A percentile compares a stretch with the other conserved stretches of the same genome.
phyloP scores from a whole-genome alignment of 2,888 invertebrate genomes.

The Malthinus flaveolus region DNA sequence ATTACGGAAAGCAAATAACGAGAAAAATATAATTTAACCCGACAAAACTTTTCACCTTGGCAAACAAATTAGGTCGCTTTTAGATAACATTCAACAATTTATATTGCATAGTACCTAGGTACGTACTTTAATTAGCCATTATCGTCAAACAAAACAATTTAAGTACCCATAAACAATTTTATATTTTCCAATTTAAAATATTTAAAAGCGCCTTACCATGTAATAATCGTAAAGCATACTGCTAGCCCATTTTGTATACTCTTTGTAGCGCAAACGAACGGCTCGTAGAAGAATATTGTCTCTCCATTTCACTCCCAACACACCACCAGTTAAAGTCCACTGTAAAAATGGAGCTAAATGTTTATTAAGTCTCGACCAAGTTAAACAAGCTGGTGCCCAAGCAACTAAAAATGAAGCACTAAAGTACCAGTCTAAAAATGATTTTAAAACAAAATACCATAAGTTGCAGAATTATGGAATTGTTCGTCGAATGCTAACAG shows the following conservation, averaged over 20 bases:
- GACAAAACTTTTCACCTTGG: no score
- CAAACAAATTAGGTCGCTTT: no score
- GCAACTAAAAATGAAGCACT: conserved; percentile 55
- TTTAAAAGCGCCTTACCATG: conserved; percentile 54
- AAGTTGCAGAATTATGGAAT: conserved; percentile 66
- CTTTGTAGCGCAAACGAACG: conserved; percentile 65
- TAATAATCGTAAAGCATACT: conserved; percentile 63
- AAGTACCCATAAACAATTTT: no score
- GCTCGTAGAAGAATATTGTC: conserved; percentile 64
- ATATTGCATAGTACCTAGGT: background rate
- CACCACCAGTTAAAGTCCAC: conserved; percentile 61
- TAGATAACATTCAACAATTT: no score
- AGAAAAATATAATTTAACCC: background rate
- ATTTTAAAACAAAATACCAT: conserved; percentile 56
- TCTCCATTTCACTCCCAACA: conserved; percentile 67
- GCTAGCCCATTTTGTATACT: conserved; percentile 56
- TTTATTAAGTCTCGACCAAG: conserved; percentile 69
- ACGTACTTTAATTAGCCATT: background rate
- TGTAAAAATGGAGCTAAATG: conserved; percentile 69
- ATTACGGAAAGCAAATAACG: no score
- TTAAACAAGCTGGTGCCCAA: conserved; percentile 71
- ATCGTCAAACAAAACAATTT: no score
- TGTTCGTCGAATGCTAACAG: conserved; percentile 65
- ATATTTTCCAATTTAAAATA: no score
- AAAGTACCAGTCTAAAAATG: background rate